Conservation (phyloP, 2,888 invertebrate species). For the Hydropsyche betteni region DNA sequence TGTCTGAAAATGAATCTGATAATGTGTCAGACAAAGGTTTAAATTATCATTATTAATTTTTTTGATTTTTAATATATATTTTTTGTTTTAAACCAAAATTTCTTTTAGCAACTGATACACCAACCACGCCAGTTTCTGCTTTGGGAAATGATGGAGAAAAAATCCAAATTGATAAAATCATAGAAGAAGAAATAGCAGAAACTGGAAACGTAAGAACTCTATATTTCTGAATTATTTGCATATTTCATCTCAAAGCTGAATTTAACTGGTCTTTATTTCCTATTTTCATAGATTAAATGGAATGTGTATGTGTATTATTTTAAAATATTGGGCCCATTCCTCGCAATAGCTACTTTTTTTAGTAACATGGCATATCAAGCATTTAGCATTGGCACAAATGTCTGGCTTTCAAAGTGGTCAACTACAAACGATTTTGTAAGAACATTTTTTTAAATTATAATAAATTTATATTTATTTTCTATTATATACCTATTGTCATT, state of each 20-base stretch:
- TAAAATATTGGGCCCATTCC: conserved; percentile 80
- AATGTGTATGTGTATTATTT: conserved; percentile 90
- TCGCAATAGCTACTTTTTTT: conserved; percentile 76
- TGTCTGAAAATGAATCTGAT: conserved; percentile 79
- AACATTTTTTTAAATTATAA: neutral
- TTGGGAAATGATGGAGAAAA: conserved; percentile 59
- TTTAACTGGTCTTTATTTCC: conserved; percentile 66
- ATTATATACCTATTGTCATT: neutral
- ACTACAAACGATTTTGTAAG: conserved; percentile 67
- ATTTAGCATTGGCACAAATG: conserved; percentile 86
- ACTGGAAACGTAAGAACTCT: conserved; percentile 78
- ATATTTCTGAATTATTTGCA: neutral
- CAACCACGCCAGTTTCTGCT: too few relatives aligned
- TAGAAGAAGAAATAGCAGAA: conserved; percentile 89
- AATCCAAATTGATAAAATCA: conserved; percentile 73
- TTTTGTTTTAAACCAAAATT: conserved; percentile 51
- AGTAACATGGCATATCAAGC: conserved; percentile 85
- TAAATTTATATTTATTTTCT: neutral
- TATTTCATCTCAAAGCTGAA: conserved; percentile 36
- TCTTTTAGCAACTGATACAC: conserved; percentile 43
- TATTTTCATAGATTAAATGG: conserved; percentile 75
- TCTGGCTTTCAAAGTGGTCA: conserved; percentile 87
- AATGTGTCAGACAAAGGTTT: conserved; percentile 65
- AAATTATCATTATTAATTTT: conserved; percentile 54
- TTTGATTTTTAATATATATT: neutral